Conservation (phyloP, 2,888 invertebrate genomes). For the Meghimatium bilineatum region DNA sequence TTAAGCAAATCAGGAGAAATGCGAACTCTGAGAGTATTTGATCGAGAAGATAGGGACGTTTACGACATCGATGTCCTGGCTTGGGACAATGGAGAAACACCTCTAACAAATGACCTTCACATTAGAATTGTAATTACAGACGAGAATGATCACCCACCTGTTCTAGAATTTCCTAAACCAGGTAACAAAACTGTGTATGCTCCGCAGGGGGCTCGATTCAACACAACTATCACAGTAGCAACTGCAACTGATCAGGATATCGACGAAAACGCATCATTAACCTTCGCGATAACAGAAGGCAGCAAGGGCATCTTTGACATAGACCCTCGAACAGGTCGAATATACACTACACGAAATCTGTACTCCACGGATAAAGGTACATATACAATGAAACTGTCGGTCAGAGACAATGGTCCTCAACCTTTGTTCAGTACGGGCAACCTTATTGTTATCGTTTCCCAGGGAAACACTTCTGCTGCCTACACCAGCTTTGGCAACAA, state of each 20-base stretch:
- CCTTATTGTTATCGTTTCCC: conserved; percentile 57
- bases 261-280: conserved; percentile 52
- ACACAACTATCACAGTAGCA: conserved; percentile 62
- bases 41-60: conserved; percentile 60
- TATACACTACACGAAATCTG: conserved; percentile 39
- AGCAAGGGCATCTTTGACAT: conserved; percentile 41
- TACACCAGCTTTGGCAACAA: conserved; percentile 40
- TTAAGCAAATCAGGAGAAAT: conserved; percentile 59
- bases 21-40: conserved; percentile 58
- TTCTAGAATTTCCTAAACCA: conserved; percentile 65
- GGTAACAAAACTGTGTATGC: conserved; percentile 62
- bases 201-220: conserved; percentile 56
- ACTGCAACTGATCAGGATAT: conserved; percentile 66
- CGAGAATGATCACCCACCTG: conserved; percentile 71
- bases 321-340: conserved; percentile 39
- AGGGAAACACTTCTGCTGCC: conserved; percentile 55
- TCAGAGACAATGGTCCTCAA: conserved; percentile 61
- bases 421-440: conserved; percentile 53
- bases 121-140: conserved; percentile 63
- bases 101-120: conserved; percentile 52
- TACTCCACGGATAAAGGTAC: conserved; percentile 52
- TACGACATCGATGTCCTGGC: conserved; percentile 67
- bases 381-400: conserved; percentile 59
- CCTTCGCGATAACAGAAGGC: conserved; percentile 39
- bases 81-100: conserved; percentile 68